These are phyloP conservation scores for Oscheius sp. DNA, from an alignment of 2,888 invertebrate species.

Conservation along the genomic window DNA sequence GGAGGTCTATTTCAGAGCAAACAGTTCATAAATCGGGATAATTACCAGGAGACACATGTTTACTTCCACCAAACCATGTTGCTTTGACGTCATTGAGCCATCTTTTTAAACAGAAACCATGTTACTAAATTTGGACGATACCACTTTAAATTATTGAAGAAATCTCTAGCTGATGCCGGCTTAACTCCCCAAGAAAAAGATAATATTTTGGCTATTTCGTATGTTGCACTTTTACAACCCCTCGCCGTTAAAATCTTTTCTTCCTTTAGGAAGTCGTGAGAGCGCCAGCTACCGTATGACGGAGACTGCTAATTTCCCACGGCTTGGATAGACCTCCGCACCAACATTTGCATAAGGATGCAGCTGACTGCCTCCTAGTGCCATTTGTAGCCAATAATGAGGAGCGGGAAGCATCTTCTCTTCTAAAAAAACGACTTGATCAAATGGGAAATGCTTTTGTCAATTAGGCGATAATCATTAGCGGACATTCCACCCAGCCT, in stretches of 20 bases:
- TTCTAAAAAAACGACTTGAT: conserved; percentile 24
- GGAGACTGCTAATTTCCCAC: conserved; percentile 33
- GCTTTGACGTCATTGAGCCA: not conserved
- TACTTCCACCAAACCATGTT: not conserved
- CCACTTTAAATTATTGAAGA: too few relatives aligned
- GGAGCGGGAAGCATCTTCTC: conserved; percentile 32
- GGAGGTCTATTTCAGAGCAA: conserved; percentile 13
- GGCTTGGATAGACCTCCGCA: conserved; percentile 35
- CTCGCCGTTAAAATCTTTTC: conserved; percentile 2
- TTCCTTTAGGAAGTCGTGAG: conserved; percentile 16
- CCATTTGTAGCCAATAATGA: conserved; percentile 37
- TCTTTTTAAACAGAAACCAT: not conserved
- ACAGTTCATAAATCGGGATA: not conserved
- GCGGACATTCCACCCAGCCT: not conserved
- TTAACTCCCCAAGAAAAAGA: too few relatives aligned
- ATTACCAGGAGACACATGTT: not conserved
- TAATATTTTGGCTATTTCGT: too few relatives aligned
- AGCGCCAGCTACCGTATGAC: conserved; percentile 27
- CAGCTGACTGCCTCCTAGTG: conserved; percentile 36
- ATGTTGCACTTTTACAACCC: too few relatives aligned
- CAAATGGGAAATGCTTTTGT: not conserved
- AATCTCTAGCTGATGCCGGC: too few relatives aligned
- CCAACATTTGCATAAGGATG: conserved; percentile 37
- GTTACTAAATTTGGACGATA: not conserved
- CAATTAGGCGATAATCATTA: not conserved